Conservation (phyloP, 2,113 vertebrate species). For the Hepsetus odoe region DNA sequence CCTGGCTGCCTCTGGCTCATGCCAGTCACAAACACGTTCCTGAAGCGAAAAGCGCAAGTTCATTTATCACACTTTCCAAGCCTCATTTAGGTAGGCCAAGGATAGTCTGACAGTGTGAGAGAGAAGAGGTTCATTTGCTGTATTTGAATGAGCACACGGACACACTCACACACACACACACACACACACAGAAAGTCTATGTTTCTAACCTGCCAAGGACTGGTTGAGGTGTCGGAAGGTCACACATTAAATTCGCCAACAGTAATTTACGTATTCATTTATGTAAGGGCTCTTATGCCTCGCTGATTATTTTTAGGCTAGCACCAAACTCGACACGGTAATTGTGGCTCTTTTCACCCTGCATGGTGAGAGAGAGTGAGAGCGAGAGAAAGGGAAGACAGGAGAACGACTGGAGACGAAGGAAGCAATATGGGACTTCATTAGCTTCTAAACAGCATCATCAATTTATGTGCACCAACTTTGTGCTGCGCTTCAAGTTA, state of each 20-base stretch:
- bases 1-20: constrained; percentile 40
- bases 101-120: constrained; percentile 41
- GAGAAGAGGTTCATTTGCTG: constrained; percentile 38
- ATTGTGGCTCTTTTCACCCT: constrained; percentile 31
- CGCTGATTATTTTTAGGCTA: constrained; percentile 42
- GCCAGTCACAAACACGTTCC: constrained; percentile 40
- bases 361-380: constrained; percentile 7
- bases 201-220: constrained; percentile 32
- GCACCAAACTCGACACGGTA: constrained; percentile 14
- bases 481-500: not conserved
- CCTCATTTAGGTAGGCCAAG: constrained; percentile 54
- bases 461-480: constrained; percentile 1
- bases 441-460: constrained; percentile 26
- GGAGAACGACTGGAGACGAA: constrained; percentile 3
- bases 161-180: not conserved
- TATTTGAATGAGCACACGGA: constrained; percentile 38
- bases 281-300: constrained; percentile 27
- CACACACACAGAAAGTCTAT: constrained; percentile 9
- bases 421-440: constrained; percentile 16
- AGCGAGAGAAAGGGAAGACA: constrained; percentile 15
- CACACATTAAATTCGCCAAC: constrained; percentile 38
- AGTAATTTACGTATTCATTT: constrained; percentile 38
- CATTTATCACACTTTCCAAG: constrained; percentile 54
- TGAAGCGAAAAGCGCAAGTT: constrained; percentile 36
- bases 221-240: constrained; percentile 33